A percentile compares a stretch with the other conserved stretches of the same genome.
These are phyloP conservation scores for Alca torda DNA, from an alignment of 2,797 vertebrate species.

Conservation along the genomic window DNA sequence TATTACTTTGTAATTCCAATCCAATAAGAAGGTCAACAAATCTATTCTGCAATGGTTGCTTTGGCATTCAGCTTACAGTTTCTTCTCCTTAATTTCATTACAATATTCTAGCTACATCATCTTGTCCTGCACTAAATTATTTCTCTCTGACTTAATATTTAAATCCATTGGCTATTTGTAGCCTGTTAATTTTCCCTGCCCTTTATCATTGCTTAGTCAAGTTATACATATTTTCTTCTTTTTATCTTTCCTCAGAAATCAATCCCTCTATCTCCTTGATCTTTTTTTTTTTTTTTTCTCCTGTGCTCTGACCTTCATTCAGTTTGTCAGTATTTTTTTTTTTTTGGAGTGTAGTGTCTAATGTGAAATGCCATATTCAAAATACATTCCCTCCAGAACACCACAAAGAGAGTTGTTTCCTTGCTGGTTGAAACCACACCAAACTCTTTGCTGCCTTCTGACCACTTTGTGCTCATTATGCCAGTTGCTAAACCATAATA, in stretches of 20 bases:
- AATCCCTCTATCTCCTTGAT: background rate
- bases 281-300: background rate
- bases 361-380: background rate
- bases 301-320: background rate
- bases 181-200: background rate
- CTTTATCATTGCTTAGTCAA: background rate
- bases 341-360: background rate
- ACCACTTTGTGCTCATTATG: background rate
- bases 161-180: background rate
- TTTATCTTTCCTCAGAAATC: conserved; percentile 27
- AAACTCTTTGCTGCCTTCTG: background rate
- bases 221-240: background rate
- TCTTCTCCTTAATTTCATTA: background rate
- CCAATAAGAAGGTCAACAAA: background rate
- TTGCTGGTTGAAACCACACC: background rate
- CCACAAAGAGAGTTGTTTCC: background rate
- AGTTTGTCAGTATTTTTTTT: background rate
- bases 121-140: background rate
- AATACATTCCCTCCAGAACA: background rate
- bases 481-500: background rate
- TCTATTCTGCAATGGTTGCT: background rate
- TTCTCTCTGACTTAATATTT: background rate
- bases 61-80: background rate
- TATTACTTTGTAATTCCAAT: background rate
- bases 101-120: background rate